Evolutionary conservation across 53 echinoderm and acorn worm species (phyloP).

Genomic region (Henricia sp.): DNA sequence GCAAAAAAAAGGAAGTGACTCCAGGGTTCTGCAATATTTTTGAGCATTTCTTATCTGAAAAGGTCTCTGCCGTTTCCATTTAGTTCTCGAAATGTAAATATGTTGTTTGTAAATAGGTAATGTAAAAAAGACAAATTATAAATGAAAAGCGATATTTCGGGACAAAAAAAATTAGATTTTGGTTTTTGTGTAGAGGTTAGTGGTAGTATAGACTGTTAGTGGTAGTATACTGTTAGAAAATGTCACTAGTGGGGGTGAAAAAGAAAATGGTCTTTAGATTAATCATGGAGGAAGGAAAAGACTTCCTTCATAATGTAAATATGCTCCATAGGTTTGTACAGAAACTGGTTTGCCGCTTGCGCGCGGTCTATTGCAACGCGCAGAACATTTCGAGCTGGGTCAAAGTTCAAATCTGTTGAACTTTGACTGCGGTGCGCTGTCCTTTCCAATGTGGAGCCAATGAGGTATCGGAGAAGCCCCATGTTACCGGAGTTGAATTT

Average conservation of each 20-base stretch:
- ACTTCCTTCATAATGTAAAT: background rate
- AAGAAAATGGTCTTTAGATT: background rate
- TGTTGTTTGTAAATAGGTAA: conserved; percentile 21
- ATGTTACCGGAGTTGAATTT: no score
- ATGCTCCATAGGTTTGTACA: background rate
- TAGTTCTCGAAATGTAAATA: conserved; percentile 6
- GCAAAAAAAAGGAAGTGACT: background rate
- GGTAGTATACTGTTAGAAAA: background rate
- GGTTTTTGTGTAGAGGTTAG: background rate
- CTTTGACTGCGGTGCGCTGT: no score
- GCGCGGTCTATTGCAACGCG: no score
- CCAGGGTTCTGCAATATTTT: conserved; percentile 22
- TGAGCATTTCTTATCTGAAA: background rate
- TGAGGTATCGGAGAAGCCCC: no score
- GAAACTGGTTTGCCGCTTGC: no score
- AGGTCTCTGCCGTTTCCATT: background rate
- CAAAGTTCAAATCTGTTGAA: no score
- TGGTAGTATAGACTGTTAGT: background rate
- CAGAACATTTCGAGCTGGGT: no score
- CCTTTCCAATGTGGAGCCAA: no score
- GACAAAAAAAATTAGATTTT: conserved; percentile 17
- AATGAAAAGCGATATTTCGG: background rate
- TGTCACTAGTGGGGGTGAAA: background rate
- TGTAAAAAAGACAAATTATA: conserved; percentile 7
- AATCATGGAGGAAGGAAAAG: background rate